A percentile compares a stretch with the other conserved stretches of the same genome.
These are phyloP conservation scores for Sebastes nivosus DNA, from an alignment of 2,797 vertebrate genomes.

Conservation along the genomic window DNA sequence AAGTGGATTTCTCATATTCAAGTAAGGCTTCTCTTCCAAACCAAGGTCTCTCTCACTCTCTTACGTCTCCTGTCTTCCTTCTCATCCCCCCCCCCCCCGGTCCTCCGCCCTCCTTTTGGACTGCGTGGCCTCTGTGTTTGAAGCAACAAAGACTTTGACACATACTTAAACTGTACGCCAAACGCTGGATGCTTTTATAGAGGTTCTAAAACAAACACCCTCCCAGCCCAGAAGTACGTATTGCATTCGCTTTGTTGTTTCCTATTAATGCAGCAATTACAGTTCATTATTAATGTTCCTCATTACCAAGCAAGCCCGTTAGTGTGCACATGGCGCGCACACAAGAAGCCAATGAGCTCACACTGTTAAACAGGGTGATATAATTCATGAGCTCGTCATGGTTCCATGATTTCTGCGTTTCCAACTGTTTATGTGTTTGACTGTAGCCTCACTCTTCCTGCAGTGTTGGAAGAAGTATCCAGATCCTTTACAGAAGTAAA, in stretches of 20 bases:
- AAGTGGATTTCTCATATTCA: background rate
- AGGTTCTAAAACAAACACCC: slow-evolving; percentile 74
- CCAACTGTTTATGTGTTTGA: slow-evolving; percentile 27
- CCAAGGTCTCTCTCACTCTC: background rate
- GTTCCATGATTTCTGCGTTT: slow-evolving; percentile 20
- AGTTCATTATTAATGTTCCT: slow-evolving; percentile 31
- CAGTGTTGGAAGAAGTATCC: background rate
- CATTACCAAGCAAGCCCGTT: slow-evolving; percentile 51
- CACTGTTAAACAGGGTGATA: slow-evolving; percentile 48
- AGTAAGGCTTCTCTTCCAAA: background rate
- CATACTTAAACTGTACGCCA: slow-evolving; percentile 67
- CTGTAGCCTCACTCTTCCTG: background rate
- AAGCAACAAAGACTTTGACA: slow-evolving; percentile 69
- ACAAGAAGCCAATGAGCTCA: slow-evolving; percentile 49
- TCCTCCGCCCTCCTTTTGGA: slow-evolving; percentile 4
- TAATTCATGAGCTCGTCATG: slow-evolving; percentile 45
- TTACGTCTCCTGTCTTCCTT: background rate
- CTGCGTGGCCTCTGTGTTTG: slow-evolving; percentile 35
- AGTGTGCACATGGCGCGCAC: slow-evolving; percentile 24
- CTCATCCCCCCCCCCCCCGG: background rate
- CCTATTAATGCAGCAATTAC: slow-evolving; percentile 57
- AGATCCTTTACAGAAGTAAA: background rate
- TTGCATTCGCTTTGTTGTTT: slow-evolving; percentile 60
- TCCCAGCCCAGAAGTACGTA: slow-evolving; percentile 64
- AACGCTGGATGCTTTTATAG: slow-evolving; percentile 64